Evolutionary conservation across 2,113 vertebrate species (phyloP).

Genomic region (Tetrax tetrax): DNA sequence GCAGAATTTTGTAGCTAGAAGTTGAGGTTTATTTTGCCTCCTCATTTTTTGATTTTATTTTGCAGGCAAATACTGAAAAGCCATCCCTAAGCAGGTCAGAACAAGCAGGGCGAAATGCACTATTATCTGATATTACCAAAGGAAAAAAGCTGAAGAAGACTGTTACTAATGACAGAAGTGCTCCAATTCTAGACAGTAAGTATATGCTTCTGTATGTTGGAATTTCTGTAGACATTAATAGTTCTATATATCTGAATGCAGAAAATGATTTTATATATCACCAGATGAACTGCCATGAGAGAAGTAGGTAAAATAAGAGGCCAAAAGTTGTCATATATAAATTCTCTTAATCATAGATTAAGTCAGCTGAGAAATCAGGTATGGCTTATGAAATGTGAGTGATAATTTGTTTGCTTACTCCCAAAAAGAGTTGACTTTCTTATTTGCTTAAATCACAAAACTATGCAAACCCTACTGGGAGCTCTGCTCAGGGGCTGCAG

Average conservation of each 20-base stretch:
- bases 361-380: neutral
- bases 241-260: neutral
- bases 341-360: neutral
- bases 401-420: neutral
- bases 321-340: neutral
- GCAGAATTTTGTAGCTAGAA: neutral
- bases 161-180: slow-evolving; percentile 94
- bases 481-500: neutral
- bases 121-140: slow-evolving; percentile 90
- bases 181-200: slow-evolving; percentile 90
- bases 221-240: neutral
- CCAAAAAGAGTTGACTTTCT: neutral
- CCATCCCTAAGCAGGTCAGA: slow-evolving; percentile 81
- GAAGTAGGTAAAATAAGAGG: neutral
- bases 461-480: neutral
- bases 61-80: slow-evolving; percentile 91
- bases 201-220: neutral
- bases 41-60: slow-evolving; percentile 40
- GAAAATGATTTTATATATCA: neutral
- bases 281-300: neutral
- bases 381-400: neutral
- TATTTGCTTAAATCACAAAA: neutral
- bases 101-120: slow-evolving; percentile 86
- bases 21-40: neutral
- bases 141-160: slow-evolving; percentile 91